A percentile compares a stretch with the other conserved stretches of the same genome.
phyloP scores from a whole-genome alignment of 2,113 vertebrate genomes.

The Myanophis thanlyinensis region DNA sequence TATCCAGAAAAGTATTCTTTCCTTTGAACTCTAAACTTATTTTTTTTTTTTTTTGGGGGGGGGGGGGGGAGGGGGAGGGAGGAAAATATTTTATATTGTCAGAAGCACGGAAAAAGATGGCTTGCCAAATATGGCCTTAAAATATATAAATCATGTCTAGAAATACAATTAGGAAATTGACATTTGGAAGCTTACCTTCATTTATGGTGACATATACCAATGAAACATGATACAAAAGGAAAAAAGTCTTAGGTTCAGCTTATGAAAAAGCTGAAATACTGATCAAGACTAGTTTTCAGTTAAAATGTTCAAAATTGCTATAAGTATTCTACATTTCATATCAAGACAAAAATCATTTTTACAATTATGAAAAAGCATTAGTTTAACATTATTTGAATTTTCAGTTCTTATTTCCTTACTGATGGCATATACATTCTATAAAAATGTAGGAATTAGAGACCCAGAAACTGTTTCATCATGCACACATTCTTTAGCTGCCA shows the following conservation, averaged over 20 bases:
- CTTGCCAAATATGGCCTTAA: not conserved
- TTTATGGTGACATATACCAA: not conserved
- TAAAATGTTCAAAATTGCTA: not conserved
- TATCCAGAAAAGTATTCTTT: not conserved
- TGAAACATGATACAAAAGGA: conserved; percentile 5
- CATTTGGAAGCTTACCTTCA: not conserved
- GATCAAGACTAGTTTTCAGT: not conserved
- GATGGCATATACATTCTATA: not conserved
- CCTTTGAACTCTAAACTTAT: not conserved
- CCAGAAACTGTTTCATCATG: conserved; percentile 14
- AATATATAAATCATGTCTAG: not conserved
- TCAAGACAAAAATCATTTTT: conserved; percentile 51
- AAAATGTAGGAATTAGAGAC: conserved; percentile 15
- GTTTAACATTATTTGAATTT: conserved; percentile 52
- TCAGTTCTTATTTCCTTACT: conserved; percentile 36
- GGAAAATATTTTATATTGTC: not conserved
- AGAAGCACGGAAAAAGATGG: not conserved
- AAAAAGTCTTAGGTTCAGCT: conserved; percentile 24
- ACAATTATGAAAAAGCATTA: conserved; percentile 62
- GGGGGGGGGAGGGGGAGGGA: not conserved
- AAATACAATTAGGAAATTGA: not conserved
- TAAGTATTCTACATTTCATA: conserved; percentile 7
- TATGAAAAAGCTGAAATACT: not conserved
- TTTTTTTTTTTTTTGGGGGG: no score
- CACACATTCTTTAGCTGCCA: conserved; percentile 57